phyloP scores from a whole-genome alignment of 2,888 invertebrate genomes.

The Amiota minor region DNA sequence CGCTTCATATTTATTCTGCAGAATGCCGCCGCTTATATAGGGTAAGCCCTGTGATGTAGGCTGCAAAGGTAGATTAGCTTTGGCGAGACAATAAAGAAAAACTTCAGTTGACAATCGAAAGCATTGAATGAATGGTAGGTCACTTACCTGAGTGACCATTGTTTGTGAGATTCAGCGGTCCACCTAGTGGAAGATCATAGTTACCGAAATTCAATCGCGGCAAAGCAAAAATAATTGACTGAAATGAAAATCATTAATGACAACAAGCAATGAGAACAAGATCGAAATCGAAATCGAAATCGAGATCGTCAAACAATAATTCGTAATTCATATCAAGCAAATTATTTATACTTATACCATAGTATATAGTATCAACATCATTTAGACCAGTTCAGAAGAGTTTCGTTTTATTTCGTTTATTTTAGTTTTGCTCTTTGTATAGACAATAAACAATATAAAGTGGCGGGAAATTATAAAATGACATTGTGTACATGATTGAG shows the following conservation, averaged over 20 bases:
- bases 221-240: slow-evolving; percentile 51
- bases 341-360: not conserved
- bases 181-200: slow-evolving; percentile 77
- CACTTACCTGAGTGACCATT: slow-evolving; percentile 79
- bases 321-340: not conserved
- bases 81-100: too few species aligned
- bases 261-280: not conserved
- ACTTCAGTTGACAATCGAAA: not conserved
- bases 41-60: slow-evolving; percentile 39
- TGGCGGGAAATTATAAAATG: too few species aligned
- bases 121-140: not conserved
- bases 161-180: slow-evolving; percentile 78
- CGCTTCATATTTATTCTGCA: slow-evolving; percentile 55
- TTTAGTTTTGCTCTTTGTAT: too few species aligned
- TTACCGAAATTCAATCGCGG: slow-evolving; percentile 70
- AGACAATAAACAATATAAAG: too few species aligned
- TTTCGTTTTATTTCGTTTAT: too few species aligned
- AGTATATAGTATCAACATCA: too few species aligned
- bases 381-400: too few species aligned
- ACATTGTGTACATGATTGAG: too few species aligned
- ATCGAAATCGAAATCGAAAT: not conserved
- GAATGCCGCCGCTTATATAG: slow-evolving; percentile 55
- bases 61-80: not conserved
- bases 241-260: slow-evolving; percentile 8
- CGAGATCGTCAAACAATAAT: not conserved